Conservation (phyloP, 30 jellyfish, hydroid and myxozoan species). For the Aurelia aurita complex sp. Pacific region DNA sequence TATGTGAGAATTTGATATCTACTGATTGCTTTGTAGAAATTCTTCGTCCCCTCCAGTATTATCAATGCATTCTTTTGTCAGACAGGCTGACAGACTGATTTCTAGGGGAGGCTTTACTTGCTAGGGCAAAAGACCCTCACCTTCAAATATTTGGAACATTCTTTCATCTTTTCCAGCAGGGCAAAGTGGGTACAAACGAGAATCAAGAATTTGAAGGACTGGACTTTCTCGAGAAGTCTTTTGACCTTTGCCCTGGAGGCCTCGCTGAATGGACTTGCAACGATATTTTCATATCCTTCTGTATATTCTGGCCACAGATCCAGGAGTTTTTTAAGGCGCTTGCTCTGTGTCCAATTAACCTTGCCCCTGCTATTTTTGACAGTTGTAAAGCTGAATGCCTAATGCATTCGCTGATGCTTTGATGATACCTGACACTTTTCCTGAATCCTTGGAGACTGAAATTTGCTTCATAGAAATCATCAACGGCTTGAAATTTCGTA, state of each 20-base stretch:
- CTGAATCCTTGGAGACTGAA: conserved; percentile 52
- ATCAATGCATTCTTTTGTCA: conserved; percentile 15
- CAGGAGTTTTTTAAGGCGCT: conserved; percentile 56
- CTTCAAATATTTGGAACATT: conserved; percentile 46
- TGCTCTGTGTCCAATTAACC: conserved; percentile 70
- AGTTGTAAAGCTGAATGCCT: conserved; percentile 52
- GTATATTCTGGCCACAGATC: conserved; percentile 73
- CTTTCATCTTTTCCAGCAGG: conserved; percentile 3
- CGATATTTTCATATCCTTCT: conserved; percentile 55
- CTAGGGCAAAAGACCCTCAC: conserved; percentile 51
- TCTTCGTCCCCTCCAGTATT: too few relatives aligned
- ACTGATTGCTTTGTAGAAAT: background rate
- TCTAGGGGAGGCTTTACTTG: conserved; percentile 39
- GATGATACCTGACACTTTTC: conserved; percentile 30
- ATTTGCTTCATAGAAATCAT: conserved; percentile 42
- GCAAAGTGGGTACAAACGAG: conserved; percentile 41
- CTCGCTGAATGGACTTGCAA: conserved; percentile 21
- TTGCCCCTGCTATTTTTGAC: conserved; percentile 61
- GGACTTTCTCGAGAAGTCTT: conserved; percentile 20
- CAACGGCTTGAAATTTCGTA: conserved; percentile 35
- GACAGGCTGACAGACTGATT: background rate
- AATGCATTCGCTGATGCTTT: conserved; percentile 33
- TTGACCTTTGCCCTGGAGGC: conserved; percentile 9
- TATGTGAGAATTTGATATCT: background rate
- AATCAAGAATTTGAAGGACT: conserved; percentile 1